Evolutionary conservation across 2,888 invertebrate genomes (phyloP).

Genomic region (Matsumyia berberina): DNA sequence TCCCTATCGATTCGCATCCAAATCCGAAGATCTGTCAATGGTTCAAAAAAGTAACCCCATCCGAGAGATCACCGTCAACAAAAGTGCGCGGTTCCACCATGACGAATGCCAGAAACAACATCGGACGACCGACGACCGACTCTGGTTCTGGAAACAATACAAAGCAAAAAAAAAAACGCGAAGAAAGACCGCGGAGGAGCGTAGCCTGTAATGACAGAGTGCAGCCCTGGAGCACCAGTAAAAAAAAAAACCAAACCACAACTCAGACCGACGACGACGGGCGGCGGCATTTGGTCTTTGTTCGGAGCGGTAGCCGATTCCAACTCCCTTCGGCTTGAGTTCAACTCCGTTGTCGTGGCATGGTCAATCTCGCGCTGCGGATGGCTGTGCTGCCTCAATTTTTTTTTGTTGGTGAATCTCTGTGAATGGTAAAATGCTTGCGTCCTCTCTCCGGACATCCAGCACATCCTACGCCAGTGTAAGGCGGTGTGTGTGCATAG

Average conservation of each 20-base stretch:
- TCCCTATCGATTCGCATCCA: conserved; percentile 59
- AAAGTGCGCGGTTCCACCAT: conserved; percentile 65
- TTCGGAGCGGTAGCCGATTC: conserved; percentile 46
- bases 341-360: conserved; percentile 56
- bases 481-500: conserved; percentile 58
- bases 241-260: conserved; percentile 25
- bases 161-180: conserved; percentile 38
- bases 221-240: conserved; percentile 55
- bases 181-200: conserved; percentile 61
- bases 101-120: conserved; percentile 75
- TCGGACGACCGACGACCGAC: conserved; percentile 31
- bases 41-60: conserved; percentile 47
- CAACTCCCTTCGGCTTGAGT: conserved; percentile 58
- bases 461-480: conserved; percentile 7
- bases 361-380: conserved; percentile 69
- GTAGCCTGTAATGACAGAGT: conserved; percentile 68
- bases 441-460: not conserved
- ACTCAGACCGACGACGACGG: conserved; percentile 11
- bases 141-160: conserved; percentile 49
- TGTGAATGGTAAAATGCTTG: conserved; percentile 10
- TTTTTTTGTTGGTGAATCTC: conserved; percentile 8
- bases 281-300: conserved; percentile 73
- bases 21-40: conserved; percentile 74
- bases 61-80: conserved; percentile 58
- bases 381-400: conserved; percentile 23